These are phyloP conservation scores for Sus scrofa DNA, from an alignment of 2,113 vertebrate genomes.

Conservation along the genomic window DNA sequence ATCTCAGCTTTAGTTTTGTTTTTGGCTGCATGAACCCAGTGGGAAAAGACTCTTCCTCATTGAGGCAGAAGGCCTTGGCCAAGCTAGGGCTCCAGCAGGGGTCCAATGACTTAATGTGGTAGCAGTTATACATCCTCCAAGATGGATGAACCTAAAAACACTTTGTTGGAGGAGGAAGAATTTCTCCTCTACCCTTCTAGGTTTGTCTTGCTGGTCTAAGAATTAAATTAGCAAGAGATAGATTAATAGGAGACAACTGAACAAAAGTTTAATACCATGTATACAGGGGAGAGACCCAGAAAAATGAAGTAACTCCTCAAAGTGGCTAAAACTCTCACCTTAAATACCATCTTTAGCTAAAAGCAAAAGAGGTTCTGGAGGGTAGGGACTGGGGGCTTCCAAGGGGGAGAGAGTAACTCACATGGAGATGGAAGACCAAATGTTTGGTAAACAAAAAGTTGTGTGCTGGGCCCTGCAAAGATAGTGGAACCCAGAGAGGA, in stretches of 20 bases:
- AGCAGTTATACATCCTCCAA: not conserved
- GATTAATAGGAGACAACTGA: not conserved
- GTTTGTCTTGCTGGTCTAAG: not conserved
- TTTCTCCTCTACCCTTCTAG: not conserved
- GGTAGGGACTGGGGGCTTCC: not conserved
- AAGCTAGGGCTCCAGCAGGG: not conserved
- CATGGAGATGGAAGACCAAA: not conserved
- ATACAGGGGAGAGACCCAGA: not conserved
- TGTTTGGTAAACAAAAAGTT: not conserved
- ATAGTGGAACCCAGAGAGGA: not conserved
- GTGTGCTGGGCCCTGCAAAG: not conserved
- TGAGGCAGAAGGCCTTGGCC: not conserved
- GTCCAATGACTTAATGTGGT: not conserved
- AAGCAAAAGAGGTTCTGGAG: not conserved
- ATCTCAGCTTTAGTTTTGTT: not conserved
- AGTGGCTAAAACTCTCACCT: not conserved
- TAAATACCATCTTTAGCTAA: not conserved
- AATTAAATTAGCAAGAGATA: not conserved
- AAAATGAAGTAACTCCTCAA: not conserved
- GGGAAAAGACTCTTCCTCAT: not conserved
- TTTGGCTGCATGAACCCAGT: not conserved
- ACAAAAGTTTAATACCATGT: not conserved
- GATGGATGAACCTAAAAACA: not conserved
- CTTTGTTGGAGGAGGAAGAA: not conserved
- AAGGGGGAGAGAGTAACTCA: not conserved